Conservation (phyloP, 2,113 vertebrate genomes). For the Carollia perspicillata region DNA sequence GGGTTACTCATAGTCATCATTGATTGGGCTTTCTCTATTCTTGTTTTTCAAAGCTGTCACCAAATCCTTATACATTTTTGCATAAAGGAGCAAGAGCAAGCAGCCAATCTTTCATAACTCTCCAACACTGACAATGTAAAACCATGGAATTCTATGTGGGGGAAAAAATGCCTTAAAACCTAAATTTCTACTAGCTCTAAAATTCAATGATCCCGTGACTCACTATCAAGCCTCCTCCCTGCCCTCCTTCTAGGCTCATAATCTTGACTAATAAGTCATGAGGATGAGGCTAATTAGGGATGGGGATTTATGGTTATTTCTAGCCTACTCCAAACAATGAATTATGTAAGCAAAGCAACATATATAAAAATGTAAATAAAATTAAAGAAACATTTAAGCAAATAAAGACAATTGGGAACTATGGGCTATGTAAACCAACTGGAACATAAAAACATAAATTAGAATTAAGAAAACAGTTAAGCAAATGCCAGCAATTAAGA, state of each 20-base stretch:
- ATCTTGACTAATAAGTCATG: conserved; percentile 74
- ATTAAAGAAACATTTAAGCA: conserved; percentile 74
- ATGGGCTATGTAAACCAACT: conserved; percentile 71
- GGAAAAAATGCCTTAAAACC: neutral
- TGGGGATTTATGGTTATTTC: conserved; percentile 71
- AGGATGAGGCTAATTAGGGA: conserved; percentile 70
- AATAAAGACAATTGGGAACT: conserved; percentile 75
- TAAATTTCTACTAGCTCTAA: conserved; percentile 51
- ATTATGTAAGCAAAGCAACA: conserved; percentile 68
- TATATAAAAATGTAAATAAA: conserved; percentile 75
- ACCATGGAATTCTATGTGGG: conserved; percentile 23
- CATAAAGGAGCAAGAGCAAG: conserved; percentile 29
- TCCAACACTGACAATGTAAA: neutral
- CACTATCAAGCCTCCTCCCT: conserved; percentile 36
- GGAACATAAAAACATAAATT: conserved; percentile 74
- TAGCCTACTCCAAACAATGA: conserved; percentile 64
- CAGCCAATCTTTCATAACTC: conserved; percentile 33
- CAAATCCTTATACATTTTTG: conserved; percentile 32
- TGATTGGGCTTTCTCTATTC: conserved; percentile 50
- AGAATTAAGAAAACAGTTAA: conserved; percentile 75
- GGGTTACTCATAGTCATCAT: conserved; percentile 38
- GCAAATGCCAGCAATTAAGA: conserved; percentile 71
- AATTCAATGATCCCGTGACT: conserved; percentile 63
- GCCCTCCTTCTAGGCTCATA: conserved; percentile 65
- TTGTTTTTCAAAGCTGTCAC: conserved; percentile 65